Evolutionary conservation across 2,797 vertebrate genomes (phyloP), one percentile per base, ranked within the genome.

Genomic region (Adrianichthys oophorus): DNA sequence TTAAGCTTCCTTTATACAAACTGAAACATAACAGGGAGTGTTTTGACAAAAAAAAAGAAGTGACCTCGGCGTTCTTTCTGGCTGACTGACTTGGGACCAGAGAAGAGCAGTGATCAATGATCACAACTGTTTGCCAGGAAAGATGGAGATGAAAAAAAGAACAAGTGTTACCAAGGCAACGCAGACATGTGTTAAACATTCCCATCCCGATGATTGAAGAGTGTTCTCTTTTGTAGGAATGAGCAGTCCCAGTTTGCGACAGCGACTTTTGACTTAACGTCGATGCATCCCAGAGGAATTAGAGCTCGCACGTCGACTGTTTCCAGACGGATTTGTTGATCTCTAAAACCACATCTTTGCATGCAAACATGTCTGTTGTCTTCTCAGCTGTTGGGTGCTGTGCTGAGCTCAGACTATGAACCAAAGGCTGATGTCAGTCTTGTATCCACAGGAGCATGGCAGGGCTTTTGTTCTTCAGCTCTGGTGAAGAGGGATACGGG

Each of bases 91-190:
- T 46, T 41, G 68, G 58, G 58, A 62, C 49, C 26, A 4, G 60
- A 41, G 19, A 19, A 56, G 23, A 56, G 48, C 59, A 18, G 70
- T 54, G 59, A 79, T 73, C 63, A 65, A 63, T n/a, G 32, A 69
- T 59, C 48, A 70, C 59, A 65, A 62, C 48, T 50, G 26, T 37
- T 73, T 48, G 70, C 65, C 56, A 47, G 53, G n/a, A 23, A 56
- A 50, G 42, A 57, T 47, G 41, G 45, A 32, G 45, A 41, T 4
- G 15, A 15, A 8, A 23, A 17, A 37, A 44, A 8, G 13, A 48
- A 57, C 49, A 67, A 14, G 29, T 24, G 81, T 85, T 81, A 62
- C 82, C 74, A 58, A 29, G 80, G 84, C 71, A 82, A 85, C 83
- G 15, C 50, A 61, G 52, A 71, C 51, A 72, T 48, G 71, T 56